Conservation (phyloP, 2,888 invertebrate species). For the Drosophila greeni region DNA sequence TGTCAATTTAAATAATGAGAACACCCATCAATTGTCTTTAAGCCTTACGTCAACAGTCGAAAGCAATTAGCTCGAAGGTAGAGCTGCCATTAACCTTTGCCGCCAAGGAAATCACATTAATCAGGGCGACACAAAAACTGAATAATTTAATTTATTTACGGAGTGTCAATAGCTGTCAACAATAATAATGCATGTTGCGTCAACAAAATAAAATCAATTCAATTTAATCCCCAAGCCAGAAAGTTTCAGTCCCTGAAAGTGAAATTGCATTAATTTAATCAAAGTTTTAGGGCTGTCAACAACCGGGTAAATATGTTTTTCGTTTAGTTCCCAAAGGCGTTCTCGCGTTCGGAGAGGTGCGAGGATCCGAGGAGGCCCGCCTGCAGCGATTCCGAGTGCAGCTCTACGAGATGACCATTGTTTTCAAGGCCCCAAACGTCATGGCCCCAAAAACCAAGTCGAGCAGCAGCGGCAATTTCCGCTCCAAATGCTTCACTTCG, state of each 20-base stretch:
- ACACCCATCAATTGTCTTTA: neutral
- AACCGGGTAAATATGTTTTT: constrained; percentile 11
- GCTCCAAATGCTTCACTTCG: constrained; percentile 65
- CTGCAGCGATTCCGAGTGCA: constrained; percentile 50
- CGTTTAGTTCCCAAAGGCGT: constrained; percentile 11
- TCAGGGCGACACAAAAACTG: neutral
- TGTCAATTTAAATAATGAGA: neutral
- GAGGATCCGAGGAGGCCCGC: constrained; percentile 1
- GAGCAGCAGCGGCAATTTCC: constrained; percentile 64
- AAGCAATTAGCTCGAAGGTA: constrained; percentile 32
- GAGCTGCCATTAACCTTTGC: constrained; percentile 15
- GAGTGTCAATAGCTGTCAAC: constrained; percentile 19
- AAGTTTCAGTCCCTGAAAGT: constrained; percentile 20
- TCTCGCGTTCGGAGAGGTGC: constrained; percentile 40
- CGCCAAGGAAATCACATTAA: constrained; percentile 9
- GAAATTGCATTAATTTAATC: constrained; percentile 65
- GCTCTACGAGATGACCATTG: constrained; percentile 49
- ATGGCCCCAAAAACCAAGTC: constrained; percentile 24
- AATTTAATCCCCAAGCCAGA: constrained; percentile 2
- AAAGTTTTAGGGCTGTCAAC: constrained; percentile 56
- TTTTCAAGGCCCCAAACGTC: constrained; percentile 41
- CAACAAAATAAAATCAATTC: constrained; percentile 17
- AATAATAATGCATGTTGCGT: constrained; percentile 11
- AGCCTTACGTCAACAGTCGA: constrained; percentile 1
- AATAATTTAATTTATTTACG: constrained; percentile 24